Base-by-base conservation (phyloP, 2,888 invertebrate species). In the Aphelenchoides bicaudatus region DNA sequence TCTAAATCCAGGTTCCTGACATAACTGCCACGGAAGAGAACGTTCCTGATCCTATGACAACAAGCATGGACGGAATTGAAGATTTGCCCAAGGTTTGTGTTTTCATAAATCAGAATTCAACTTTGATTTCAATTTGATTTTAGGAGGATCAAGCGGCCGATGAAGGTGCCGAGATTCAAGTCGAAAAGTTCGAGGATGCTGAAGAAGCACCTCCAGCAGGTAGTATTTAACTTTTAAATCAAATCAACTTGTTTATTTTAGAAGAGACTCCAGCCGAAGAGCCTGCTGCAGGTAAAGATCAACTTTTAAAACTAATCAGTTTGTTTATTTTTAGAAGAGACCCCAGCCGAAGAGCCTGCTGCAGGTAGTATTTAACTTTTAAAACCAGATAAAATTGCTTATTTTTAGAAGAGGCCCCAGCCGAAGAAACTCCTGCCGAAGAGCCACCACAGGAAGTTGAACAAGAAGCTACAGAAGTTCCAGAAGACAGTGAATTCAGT, bases 61-160 rank as follows among this genome's bases (percentile, higher is more conserved):
- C 74, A 28, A 73, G 73, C 59, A 72, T 77, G 73, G 76, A 76
- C 62, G 76, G 75, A 46, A 76, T 76, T 57, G 76, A 76, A 57
- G 76, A 76, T 30, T 63, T 77, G 30, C 75, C 75, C 37, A n/a
- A n/a, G n/a, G n/a, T n/a, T n/a, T n/a, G n/a, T n/a, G n/a, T n/a
- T n/a, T n/a, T n/a, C n/a, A n/a, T n/a, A n/a, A n/a, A n/a, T n/a
- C n/a, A n/a, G n/a, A n/a, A n/a, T n/a, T n/a, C n/a, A n/a, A n/a
- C n/a, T n/a, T n/a, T n/a, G n/a, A n/a, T n/a, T n/a, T n/a, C n/a
- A n/a, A n/a, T n/a, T n/a, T n/a, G n/a, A n/a, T 39, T 38, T 30
- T 25, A 57, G 48, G 62, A 59, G 8, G 59, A 62, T 25, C 25
- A 29, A 19, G 62, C 21, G 6, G 66, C 50, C n/a, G 49, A 61